Evolutionary conservation across 2,113 vertebrate genomes (phyloP).

Genomic region (Tupaia tana): DNA sequence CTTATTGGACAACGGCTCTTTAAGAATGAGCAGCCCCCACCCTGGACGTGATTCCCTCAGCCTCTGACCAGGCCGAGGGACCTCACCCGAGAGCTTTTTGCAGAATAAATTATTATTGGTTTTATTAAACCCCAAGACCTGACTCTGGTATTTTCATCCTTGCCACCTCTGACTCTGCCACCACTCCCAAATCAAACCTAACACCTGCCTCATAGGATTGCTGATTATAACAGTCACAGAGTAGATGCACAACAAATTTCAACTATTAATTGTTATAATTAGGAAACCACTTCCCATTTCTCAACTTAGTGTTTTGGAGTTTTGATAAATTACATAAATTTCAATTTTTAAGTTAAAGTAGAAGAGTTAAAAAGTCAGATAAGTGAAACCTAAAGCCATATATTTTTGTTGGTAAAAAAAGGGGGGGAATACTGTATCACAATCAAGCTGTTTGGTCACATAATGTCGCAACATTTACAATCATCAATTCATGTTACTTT

Average conservation of each 20-base stretch:
- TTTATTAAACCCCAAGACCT: no score
- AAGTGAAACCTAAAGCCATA: background rate
- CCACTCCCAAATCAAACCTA: no score
- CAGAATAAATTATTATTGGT: no score
- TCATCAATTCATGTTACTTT: background rate
- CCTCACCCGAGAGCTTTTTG: no score
- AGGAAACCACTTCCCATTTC: background rate
- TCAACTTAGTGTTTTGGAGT: background rate
- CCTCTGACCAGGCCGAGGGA: no score
- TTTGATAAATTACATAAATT: conserved; percentile 12
- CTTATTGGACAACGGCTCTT: no score
- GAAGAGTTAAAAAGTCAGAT: background rate
- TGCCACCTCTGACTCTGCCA: no score
- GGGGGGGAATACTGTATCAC: background rate
- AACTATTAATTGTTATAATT: background rate
- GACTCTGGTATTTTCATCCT: no score
- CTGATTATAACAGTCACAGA: background rate
- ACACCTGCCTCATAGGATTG: background rate
- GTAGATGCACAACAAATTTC: background rate
- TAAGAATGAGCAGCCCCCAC: no score
- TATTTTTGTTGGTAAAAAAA: conserved; percentile 9
- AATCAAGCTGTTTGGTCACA: background rate
- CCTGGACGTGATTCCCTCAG: no score
- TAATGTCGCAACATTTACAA: background rate
- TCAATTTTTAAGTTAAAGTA: conserved; percentile 6